Base-by-base conservation (phyloP, 2,888 invertebrate genomes). In the Heteropelma amictum region DNA sequence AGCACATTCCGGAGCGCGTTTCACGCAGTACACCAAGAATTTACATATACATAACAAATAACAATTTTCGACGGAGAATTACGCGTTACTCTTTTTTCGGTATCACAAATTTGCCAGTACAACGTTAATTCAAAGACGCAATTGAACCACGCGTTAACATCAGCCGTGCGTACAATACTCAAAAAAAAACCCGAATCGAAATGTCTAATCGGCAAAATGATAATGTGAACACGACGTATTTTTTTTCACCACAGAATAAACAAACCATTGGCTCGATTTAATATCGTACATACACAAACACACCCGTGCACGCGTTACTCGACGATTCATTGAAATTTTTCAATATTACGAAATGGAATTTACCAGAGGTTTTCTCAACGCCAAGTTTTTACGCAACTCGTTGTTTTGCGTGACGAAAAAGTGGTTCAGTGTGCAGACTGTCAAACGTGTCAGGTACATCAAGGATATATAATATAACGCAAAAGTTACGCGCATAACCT, bases 381-480 rank as follows among this genome's bases (percentile, higher is more conserved):
- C 63, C n/a, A 74, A 72, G n/a, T n/a, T n/a, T 45, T 65, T 79
- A n/a, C 65, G 72, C 17, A 83, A 82, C 68, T 81, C 82, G 5
- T 72, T 89, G 23, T 77, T 88, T 17, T 80, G 84, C 40, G 74
- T 82, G 26, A 77, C 85, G 8, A 84, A 82, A 56, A 85, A 81
- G 78, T 76, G 83, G 60, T 78, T 82, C 60, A 79, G 72, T 54
- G 64, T 82, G 28, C 84, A 84, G 76, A 82, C 79, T 35, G 83
- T 85, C 38, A 86, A 83, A 77, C 83, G 86, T 54, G 85, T 88
- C 71, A 89, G 87, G 89, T 88, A 80, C 70, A 72, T 74, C n/a
- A n/a, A n/a, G n/a, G n/a, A n/a, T n/a, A n/a, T n/a, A n/a, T n/a
- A 5, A 14, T 12, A 1, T 38, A 5, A 2, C 38, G 38, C 1